Evolutionary conservation across 2,113 vertebrate species (phyloP).

Genomic region (Indicator indicator): DNA sequence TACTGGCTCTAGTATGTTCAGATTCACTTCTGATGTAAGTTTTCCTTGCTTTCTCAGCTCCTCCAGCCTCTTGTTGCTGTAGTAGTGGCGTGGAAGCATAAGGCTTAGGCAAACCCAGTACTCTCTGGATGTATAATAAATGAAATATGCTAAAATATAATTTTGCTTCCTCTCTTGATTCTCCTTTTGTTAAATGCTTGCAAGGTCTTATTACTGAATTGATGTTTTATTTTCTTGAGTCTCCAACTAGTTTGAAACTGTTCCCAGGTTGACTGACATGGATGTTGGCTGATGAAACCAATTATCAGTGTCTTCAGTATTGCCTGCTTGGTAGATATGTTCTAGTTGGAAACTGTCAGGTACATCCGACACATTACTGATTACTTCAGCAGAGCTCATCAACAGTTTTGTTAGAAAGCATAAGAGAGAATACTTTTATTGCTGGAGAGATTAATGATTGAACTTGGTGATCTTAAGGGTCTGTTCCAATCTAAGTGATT

Average conservation of each 20-base stretch:
- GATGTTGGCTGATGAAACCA: background rate
- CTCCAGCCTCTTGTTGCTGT: background rate
- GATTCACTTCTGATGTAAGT: background rate
- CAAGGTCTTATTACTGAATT: background rate
- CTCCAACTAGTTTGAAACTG: background rate
- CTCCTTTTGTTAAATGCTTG: background rate
- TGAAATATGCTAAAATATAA: background rate
- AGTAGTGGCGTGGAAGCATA: background rate
- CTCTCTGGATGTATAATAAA: background rate
- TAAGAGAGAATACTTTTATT: background rate
- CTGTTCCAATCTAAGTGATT: background rate
- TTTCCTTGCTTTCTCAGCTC: background rate
- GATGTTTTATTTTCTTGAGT: background rate
- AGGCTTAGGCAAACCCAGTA: background rate
- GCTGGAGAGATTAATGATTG: background rate
- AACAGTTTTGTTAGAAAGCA: background rate
- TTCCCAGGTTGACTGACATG: background rate
- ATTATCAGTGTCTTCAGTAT: background rate
- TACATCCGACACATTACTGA: background rate
- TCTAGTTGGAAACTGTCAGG: background rate
- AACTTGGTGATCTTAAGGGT: background rate
- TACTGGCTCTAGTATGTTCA: background rate
- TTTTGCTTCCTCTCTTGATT: conserved; percentile 1
- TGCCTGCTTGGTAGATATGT: background rate
- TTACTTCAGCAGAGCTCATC: conserved; percentile 17